Conservation (phyloP, 2,797 vertebrate species). For the Clarias platycephalus region DNA sequence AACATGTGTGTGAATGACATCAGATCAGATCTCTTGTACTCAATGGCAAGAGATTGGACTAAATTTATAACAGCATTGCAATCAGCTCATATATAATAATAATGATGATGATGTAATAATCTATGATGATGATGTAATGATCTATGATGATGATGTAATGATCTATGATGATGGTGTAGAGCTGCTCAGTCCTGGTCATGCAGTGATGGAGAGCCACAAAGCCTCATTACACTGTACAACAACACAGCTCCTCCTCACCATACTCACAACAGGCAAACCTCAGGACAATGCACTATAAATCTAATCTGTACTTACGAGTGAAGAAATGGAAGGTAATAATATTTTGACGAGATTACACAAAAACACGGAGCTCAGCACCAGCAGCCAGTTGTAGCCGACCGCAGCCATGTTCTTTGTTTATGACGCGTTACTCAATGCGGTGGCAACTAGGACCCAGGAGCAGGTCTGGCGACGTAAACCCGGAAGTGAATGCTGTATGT, state of each 20-base stretch:
- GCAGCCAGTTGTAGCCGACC: conserved; percentile 82
- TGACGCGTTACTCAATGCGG: neutral
- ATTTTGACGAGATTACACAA: conserved; percentile 88
- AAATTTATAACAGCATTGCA: neutral
- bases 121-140: neutral
- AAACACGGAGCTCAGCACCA: conserved; percentile 87
- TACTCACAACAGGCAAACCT: neutral
- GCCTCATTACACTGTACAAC: neutral
- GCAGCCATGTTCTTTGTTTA: conserved; percentile 77
- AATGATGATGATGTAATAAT: too few species aligned
- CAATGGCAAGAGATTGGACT: neutral
- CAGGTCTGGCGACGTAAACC: neutral
- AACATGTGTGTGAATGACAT: neutral
- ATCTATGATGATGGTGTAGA: too few species aligned
- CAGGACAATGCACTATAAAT: neutral
- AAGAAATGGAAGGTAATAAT: conserved; percentile 82
- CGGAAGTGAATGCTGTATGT: neutral
- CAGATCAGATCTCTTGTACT: neutral
- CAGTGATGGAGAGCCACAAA: neutral
- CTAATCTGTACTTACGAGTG: conserved; percentile 69
- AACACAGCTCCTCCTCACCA: too few species aligned
- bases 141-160: too few species aligned
- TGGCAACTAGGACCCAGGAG: neutral
- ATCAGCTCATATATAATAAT: neutral
- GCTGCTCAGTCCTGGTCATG: neutral